These are phyloP conservation scores for Brachionus paranguensis DNA, from an alignment of 1,140 invertebrate species.

Conservation along the genomic window DNA sequence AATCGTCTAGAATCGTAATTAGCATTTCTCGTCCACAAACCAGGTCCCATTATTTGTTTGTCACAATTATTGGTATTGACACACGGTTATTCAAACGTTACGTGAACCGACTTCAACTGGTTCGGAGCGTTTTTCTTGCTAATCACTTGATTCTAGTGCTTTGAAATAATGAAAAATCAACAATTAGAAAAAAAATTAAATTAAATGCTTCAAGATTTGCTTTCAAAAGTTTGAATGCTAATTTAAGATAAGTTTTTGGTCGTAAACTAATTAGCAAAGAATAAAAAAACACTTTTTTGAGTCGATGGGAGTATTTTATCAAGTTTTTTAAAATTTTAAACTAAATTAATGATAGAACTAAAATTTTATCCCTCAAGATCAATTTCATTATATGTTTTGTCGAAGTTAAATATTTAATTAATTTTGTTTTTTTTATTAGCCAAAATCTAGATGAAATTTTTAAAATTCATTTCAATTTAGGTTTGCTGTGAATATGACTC, in stretches of 20 bases:
- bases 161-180: constrained; percentile 28
- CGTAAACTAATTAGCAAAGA: background rate
- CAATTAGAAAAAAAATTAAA: constrained; percentile 7
- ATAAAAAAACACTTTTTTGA: background rate
- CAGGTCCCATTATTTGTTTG: background rate
- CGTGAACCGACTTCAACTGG: background rate
- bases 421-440: background rate
- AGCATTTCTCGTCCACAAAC: background rate
- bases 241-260: background rate
- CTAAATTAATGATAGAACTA: background rate
- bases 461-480: background rate
- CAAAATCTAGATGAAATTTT: background rate
- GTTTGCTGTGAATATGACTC: background rate
- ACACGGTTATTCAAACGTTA: constrained; percentile 15
- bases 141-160: constrained; percentile 14
- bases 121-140: background rate
- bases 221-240: background rate
- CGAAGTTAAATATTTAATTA: background rate
- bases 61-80: background rate
- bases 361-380: background rate
- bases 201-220: background rate
- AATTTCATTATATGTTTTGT: background rate
- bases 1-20: background rate
- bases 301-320: background rate
- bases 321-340: background rate